Evolutionary conservation across 1,140 invertebrate genomes (phyloP).

Genomic region (Adelges cooleyi): DNA sequence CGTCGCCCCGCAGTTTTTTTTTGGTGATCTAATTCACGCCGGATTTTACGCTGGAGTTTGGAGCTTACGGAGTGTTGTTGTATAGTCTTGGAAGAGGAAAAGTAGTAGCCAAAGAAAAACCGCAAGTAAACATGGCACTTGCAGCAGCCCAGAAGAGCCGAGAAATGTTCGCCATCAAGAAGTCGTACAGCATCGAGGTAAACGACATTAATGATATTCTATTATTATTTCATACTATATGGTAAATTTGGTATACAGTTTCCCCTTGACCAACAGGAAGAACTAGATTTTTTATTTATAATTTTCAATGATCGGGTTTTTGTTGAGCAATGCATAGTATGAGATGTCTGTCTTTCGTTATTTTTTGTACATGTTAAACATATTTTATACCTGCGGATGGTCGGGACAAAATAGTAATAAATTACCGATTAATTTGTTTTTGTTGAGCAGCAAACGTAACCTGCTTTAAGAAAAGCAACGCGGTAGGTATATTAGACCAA

Average conservation of each 20-base stretch:
- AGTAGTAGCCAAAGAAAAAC: constrained; percentile 13
- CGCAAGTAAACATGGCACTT: constrained; percentile 58
- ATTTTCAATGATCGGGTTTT: too few relatives aligned
- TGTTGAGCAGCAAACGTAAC: too few relatives aligned
- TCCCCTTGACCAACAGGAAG: not conserved
- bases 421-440: too few relatives aligned
- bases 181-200: constrained; percentile 94
- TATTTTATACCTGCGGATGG: too few relatives aligned
- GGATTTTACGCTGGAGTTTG: constrained; percentile 32
- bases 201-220: constrained; percentile 34
- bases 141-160: constrained; percentile 80
- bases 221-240: not conserved
- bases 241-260: not conserved
- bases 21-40: not conserved
- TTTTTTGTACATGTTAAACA: too few relatives aligned
- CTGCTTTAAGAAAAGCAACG: too few relatives aligned
- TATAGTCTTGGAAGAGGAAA: constrained; percentile 3
- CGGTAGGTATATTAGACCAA: too few relatives aligned
- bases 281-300: too few relatives aligned
- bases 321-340: too few relatives aligned
- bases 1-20: not conserved
- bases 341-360: too few relatives aligned
- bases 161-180: constrained; percentile 89
- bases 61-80: constrained; percentile 30
- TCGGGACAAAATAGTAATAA: too few relatives aligned